Conservation (phyloP, 2,888 invertebrate species). For the Dryomyza anilis region DNA sequence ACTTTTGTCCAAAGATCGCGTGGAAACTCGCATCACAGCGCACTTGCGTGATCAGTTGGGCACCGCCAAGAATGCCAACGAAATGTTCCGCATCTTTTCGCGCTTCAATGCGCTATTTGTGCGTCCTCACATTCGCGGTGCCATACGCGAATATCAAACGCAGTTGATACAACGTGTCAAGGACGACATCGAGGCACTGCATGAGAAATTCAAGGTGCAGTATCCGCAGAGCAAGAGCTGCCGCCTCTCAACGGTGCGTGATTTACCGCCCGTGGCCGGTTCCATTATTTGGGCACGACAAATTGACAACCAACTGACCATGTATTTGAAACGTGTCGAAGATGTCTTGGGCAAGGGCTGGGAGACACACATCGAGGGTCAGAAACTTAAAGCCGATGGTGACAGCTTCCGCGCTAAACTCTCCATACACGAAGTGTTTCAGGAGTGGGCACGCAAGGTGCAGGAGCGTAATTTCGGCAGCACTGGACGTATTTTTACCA, state of each 20-base stretch:
- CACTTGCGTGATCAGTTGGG: slow-evolving; percentile 96
- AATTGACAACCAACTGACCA: slow-evolving; percentile 96
- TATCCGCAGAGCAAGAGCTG: slow-evolving; percentile 95
- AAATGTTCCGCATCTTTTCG: slow-evolving; percentile 99
- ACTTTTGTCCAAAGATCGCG: no score
- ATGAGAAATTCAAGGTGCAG: slow-evolving; percentile 98
- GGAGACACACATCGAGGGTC: slow-evolving; percentile 99
- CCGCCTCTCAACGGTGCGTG: slow-evolving; percentile 86
- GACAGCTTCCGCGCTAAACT: slow-evolving; percentile 96
- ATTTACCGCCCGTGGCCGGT: slow-evolving; percentile 96
- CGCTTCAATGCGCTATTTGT: slow-evolving; percentile 99
- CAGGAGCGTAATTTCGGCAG: slow-evolving; percentile 94
- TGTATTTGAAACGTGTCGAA: slow-evolving; percentile 95
- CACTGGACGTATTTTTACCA: slow-evolving; percentile 91
- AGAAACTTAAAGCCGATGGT: slow-evolving; percentile 95
- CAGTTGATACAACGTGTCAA: slow-evolving; percentile 98
- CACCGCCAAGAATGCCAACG: slow-evolving; percentile 98
- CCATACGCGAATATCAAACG: slow-evolving; percentile 98
- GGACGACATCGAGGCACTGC: slow-evolving; percentile 96
- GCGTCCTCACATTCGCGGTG: slow-evolving; percentile 97
- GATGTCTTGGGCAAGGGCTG: slow-evolving; percentile 98
- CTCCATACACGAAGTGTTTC: slow-evolving; percentile 96
- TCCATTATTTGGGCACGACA: slow-evolving; percentile 99
- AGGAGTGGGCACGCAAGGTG: slow-evolving; percentile 95
- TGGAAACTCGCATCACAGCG: slow-evolving; percentile 97